A percentile compares a stretch with the other conserved stretches of the same genome.
Evolutionary conservation across 2,888 invertebrate species (phyloP).

Genomic region (Mythimna lalbum): DNA sequence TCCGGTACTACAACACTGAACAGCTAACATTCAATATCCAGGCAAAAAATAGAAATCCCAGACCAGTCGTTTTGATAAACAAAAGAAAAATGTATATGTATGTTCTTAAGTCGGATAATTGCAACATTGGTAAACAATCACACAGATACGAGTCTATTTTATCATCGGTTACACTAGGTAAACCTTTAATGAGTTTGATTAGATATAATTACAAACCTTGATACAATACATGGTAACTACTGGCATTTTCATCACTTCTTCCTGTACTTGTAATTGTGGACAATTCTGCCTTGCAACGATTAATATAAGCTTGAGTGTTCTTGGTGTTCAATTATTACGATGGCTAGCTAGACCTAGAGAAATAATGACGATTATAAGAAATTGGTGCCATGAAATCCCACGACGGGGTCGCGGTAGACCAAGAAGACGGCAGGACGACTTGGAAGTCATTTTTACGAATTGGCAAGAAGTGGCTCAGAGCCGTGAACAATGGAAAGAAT

Average conservation of each 20-base stretch:
- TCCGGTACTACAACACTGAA: conserved; percentile 26
- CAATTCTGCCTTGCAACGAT: background rate
- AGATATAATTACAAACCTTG: conserved; percentile 29
- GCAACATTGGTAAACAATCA: conserved; percentile 7
- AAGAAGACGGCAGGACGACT: too few relatives aligned
- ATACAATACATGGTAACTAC: background rate
- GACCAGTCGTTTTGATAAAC: conserved; percentile 25
- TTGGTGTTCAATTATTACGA: background rate
- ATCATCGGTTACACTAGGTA: conserved; percentile 5
- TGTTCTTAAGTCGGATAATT: background rate
- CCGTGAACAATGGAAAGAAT: too few relatives aligned
- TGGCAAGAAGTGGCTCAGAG: too few relatives aligned
- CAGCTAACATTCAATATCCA: conserved; percentile 28
- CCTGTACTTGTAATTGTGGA: background rate
- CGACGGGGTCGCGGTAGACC: too few relatives aligned
- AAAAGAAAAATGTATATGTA: background rate
- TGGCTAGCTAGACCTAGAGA: background rate
- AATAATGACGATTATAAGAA: background rate
- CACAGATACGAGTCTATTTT: background rate
- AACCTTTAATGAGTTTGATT: conserved; percentile 31
- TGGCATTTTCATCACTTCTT: background rate
- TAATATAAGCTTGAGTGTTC: background rate
- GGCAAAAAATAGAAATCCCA: conserved; percentile 45
- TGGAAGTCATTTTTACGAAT: too few relatives aligned
- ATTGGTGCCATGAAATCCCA: too few relatives aligned